Conservation (phyloP, 2,797 vertebrate species). For the Rhabdophis nuchalis region DNA sequence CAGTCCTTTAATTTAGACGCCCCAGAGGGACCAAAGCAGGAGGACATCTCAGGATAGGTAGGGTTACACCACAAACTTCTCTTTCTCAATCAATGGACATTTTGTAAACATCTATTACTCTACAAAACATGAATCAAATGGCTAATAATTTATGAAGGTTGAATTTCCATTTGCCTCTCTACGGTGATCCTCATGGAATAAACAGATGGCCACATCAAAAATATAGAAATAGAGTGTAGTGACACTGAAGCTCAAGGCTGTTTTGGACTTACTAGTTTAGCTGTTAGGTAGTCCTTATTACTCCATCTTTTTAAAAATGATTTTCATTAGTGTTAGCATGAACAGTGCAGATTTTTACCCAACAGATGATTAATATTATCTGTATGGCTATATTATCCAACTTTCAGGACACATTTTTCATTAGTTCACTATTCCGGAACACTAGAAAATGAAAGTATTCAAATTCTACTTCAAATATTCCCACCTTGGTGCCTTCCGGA, state of each 20-base stretch:
- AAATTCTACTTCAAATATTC: not conserved
- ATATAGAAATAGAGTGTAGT: conserved; percentile 31
- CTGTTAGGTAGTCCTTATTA: conserved; percentile 10
- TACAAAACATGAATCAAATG: conserved; percentile 17
- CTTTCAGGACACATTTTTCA: not conserved
- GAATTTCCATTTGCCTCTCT: conserved; percentile 19
- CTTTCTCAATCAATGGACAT: conserved; percentile 53
- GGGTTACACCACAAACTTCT: conserved; percentile 37
- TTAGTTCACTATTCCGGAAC: not conserved
- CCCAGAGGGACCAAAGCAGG: not conserved
- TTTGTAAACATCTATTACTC: conserved; percentile 46
- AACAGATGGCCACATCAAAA: conserved; percentile 36
- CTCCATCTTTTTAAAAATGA: not conserved
- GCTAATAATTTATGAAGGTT: conserved; percentile 12
- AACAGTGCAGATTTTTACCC: not conserved
- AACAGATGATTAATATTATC: not conserved
- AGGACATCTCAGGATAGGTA: conserved; percentile 28
- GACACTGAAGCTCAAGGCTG: conserved; percentile 17
- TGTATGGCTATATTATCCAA: not conserved
- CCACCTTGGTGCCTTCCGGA: not conserved
- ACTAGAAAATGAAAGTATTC: not conserved
- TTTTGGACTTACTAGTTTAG: conserved; percentile 8
- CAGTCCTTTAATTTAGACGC: not conserved
- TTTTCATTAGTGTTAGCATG: conserved; percentile 5
- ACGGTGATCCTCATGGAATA: not conserved